Conservation (phyloP, 2,888 invertebrate species). For the Aphodius granarius region DNA sequence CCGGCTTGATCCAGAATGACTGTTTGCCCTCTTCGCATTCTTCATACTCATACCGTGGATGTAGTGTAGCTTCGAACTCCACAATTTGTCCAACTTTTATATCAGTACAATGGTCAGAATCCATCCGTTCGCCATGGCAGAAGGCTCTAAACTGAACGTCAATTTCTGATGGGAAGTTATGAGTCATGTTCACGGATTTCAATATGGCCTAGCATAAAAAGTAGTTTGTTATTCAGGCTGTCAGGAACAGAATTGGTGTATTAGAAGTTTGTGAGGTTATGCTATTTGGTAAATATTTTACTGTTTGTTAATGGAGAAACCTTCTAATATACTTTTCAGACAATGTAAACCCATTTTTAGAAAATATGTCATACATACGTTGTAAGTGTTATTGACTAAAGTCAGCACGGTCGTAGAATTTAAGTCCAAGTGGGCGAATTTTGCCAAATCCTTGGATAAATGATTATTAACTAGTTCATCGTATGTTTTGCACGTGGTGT, state of each 20-base stretch:
- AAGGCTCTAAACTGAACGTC: constrained; percentile 61
- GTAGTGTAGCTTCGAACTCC: constrained; percentile 59
- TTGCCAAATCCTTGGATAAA: constrained; percentile 59
- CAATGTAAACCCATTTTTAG: too few species aligned
- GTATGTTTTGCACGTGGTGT: constrained; percentile 48
- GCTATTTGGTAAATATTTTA: too few species aligned
- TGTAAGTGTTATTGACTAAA: constrained; percentile 70
- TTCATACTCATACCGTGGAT: constrained; percentile 54
- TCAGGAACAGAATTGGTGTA: too few species aligned
- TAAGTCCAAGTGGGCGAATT: constrained; percentile 65
- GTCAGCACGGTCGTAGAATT: constrained; percentile 69
- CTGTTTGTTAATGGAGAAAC: too few species aligned
- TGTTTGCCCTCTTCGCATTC: constrained; percentile 58
- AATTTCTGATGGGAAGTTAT: constrained; percentile 51
- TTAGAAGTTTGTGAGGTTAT: too few species aligned
- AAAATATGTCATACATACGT: constrained; percentile 54
- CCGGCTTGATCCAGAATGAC: constrained; percentile 67
- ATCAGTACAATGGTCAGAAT: constrained; percentile 59
- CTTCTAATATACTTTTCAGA: too few species aligned
- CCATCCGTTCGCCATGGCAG: constrained; percentile 49
- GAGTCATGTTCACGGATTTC: constrained; percentile 52
- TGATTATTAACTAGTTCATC: constrained; percentile 55
- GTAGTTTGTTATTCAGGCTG: too few species aligned
- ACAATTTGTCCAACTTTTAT: constrained; percentile 63
- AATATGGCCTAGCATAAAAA: constrained; percentile 53